These are phyloP conservation scores for Pogonognathellus flavescens DNA, from an alignment of 1,140 invertebrate species.

Conservation along the genomic window DNA sequence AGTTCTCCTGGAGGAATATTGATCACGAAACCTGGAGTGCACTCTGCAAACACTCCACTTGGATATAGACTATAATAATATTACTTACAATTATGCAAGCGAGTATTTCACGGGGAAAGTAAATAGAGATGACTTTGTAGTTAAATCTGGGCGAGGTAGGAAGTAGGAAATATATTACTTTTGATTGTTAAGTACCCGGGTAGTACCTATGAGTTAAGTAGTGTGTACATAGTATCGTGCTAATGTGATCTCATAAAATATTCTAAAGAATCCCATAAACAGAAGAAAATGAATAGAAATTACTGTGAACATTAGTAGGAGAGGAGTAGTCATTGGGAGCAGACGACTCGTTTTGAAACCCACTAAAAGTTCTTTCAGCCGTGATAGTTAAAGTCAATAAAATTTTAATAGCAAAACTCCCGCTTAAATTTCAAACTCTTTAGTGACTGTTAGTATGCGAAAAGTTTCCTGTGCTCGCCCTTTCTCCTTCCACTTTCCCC, in stretches of 20 bases:
- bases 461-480: constrained; percentile 27
- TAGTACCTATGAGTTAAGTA: not conserved
- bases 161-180: not conserved
- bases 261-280: constrained; percentile 48
- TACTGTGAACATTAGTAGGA: constrained; percentile 36
- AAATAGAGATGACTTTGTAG: constrained; percentile 13
- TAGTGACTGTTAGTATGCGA: constrained; percentile 48
- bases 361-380: constrained; percentile 46
- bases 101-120: not conserved
- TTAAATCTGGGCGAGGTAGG: not conserved
- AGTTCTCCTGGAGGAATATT: too few species aligned
- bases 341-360: constrained; percentile 38
- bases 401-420: constrained; percentile 45
- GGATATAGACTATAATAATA: too few species aligned
- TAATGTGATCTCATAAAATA: constrained; percentile 32
- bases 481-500: not conserved
- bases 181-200: not conserved
- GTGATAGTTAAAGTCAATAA: constrained; percentile 47
- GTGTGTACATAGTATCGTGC: constrained; percentile 34
- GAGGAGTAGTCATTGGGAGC: not conserved
- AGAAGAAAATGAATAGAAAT: constrained; percentile 47
- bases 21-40: too few species aligned
- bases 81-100: too few species aligned
- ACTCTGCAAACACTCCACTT: too few species aligned
- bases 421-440: constrained; percentile 47